Conservation (phyloP, 2,888 invertebrate genomes). For the Myopa testacea region DNA sequence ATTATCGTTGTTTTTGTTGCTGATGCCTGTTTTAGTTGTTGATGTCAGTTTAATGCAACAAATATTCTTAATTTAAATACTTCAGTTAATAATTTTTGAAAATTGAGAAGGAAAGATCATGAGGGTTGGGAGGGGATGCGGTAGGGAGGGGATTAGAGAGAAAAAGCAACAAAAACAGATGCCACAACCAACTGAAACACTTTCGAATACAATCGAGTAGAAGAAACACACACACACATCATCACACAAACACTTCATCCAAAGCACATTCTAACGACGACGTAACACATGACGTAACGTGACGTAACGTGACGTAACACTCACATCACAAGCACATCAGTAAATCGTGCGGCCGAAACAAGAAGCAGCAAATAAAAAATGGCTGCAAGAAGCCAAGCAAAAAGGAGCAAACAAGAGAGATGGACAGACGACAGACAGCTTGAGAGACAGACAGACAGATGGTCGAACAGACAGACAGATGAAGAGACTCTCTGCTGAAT, state of each 20-base stretch:
- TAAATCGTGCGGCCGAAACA: background rate
- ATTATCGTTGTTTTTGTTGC: slow-evolving; percentile 1
- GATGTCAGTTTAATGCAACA: background rate
- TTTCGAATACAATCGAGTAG: background rate
- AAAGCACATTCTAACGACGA: background rate
- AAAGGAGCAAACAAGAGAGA: background rate
- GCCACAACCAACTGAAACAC: background rate
- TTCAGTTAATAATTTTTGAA: too few species aligned
- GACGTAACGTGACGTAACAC: background rate
- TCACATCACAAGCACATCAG: background rate
- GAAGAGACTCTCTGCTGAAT: too few species aligned
- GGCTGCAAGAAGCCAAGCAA: too few species aligned
- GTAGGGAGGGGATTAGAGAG: background rate
- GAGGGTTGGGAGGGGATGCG: too few species aligned
- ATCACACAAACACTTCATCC: background rate
- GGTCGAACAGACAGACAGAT: too few species aligned
- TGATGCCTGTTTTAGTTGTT: background rate
- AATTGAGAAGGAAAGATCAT: too few species aligned
- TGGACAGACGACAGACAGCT: background rate
- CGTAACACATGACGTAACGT: too few species aligned
- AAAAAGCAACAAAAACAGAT: background rate
- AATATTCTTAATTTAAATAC: too few species aligned
- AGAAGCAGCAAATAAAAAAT: background rate
- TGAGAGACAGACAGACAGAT: too few species aligned
- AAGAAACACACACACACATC: background rate